Conservation (phyloP, 2,113 vertebrate genomes). For the Boleophthalmus pectinirostris region DNA sequence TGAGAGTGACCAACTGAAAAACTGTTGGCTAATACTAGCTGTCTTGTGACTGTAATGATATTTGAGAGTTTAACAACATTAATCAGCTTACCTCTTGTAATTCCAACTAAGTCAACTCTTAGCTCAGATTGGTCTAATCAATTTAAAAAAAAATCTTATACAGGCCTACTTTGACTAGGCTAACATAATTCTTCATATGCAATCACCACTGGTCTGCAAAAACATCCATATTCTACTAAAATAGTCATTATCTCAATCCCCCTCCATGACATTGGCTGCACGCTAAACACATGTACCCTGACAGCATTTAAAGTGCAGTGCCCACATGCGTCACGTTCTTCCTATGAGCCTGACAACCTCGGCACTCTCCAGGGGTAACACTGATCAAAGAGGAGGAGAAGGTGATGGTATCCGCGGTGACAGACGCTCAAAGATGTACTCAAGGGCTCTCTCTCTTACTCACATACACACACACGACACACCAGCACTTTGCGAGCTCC, state of each 20-base stretch:
- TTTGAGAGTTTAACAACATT: too few species aligned
- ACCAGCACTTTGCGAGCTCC: constrained; percentile 20
- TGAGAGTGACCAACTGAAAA: too few species aligned
- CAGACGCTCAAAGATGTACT: constrained; percentile 41
- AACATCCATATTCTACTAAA: constrained; percentile 22
- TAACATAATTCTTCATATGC: constrained; percentile 32
- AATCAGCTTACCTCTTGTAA: too few species aligned
- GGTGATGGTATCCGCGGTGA: constrained; percentile 57
- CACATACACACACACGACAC: constrained; percentile 14
- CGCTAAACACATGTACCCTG: constrained; percentile 25
- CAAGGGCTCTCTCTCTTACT: constrained; percentile 18
- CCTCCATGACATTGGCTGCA: constrained; percentile 11
- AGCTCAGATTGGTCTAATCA: too few species aligned
- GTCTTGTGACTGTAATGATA: too few species aligned
- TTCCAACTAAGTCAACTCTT: too few species aligned
- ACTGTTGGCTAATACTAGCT: too few species aligned
- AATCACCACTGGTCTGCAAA: constrained; percentile 26
- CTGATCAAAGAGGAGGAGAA: constrained; percentile 44
- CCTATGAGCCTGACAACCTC: constrained; percentile 32
- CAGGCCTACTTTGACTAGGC: background rate
- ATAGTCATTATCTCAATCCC: constrained; percentile 41
- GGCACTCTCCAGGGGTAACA: constrained; percentile 28
- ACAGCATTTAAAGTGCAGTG: constrained; percentile 25
- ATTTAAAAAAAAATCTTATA: background rate
- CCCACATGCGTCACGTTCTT: constrained; percentile 11